Evolutionary conservation across 1,140 invertebrate species (phyloP).

Genomic region (Subanguina moxae): DNA sequence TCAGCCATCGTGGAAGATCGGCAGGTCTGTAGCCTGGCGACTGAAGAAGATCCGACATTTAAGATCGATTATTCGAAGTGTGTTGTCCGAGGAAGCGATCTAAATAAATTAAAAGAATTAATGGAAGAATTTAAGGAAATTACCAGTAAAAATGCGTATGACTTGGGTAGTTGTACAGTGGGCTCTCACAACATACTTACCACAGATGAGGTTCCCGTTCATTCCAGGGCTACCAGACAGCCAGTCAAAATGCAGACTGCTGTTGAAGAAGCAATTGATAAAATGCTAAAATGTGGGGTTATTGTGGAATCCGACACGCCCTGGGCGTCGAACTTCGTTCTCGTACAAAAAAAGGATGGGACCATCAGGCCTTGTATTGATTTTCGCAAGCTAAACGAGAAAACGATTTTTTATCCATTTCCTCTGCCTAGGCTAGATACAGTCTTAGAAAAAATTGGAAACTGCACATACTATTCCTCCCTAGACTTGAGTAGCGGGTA

Average conservation of each 20-base stretch:
- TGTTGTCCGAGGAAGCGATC: not conserved
- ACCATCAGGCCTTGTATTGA: slow-evolving; percentile 9
- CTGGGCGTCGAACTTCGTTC: not conserved
- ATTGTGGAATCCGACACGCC: slow-evolving; percentile 8
- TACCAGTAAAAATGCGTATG: slow-evolving; percentile 13
- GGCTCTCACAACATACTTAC: slow-evolving; percentile 10
- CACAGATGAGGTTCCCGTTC: slow-evolving; percentile 1
- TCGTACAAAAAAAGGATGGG: slow-evolving; percentile 14
- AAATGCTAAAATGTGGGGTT: slow-evolving; percentile 3
- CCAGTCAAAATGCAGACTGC: slow-evolving; percentile 1
- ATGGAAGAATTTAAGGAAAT: slow-evolving; percentile 14
- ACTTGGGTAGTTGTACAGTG: slow-evolving; percentile 11
- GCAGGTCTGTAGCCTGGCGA: too few relatives aligned
- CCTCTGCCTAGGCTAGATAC: not conserved
- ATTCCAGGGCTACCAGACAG: not conserved
- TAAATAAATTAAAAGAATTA: not conserved
- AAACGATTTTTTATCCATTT: not conserved
- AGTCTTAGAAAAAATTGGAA: slow-evolving; percentile 15
- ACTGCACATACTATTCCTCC: slow-evolving; percentile 11
- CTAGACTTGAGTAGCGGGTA: slow-evolving; percentile 12
- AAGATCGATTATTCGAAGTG: not conserved
- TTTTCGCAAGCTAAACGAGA: slow-evolving; percentile 11
- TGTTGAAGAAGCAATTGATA: not conserved
- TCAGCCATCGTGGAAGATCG: too few relatives aligned
- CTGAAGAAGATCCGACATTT: not conserved